phyloP scores from a whole-genome alignment of 2,888 invertebrate genomes.

The Brachypalpus laphriformis region DNA sequence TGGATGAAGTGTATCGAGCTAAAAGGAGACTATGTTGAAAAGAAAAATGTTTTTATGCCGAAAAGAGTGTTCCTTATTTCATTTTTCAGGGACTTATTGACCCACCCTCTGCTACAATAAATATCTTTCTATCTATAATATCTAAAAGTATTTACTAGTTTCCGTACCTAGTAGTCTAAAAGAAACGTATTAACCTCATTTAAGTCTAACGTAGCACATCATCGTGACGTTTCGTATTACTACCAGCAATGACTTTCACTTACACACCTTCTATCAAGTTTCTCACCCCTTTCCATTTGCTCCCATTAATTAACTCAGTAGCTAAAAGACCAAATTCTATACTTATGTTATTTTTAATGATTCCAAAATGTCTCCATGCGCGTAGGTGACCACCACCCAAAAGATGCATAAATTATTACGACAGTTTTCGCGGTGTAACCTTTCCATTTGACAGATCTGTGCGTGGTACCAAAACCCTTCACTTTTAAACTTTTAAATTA shows the following conservation, averaged over 20 bases:
- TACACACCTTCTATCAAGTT: neutral
- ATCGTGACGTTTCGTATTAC: neutral
- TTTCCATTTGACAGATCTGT: neutral
- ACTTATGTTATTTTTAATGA: slow-evolving; percentile 1
- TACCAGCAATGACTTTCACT: neutral
- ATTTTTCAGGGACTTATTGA: too few relatives aligned
- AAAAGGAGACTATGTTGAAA: too few relatives aligned
- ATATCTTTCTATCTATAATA: too few relatives aligned
- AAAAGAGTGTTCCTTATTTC: too few relatives aligned
- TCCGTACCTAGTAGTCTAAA: too few relatives aligned
- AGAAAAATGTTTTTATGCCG: too few relatives aligned
- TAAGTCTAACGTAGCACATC: too few relatives aligned
- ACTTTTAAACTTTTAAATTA: neutral
- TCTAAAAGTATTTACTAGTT: too few relatives aligned
- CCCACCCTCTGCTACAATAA: too few relatives aligned
- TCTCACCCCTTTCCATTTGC: neutral
- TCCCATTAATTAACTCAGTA: neutral
- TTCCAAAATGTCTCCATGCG: neutral
- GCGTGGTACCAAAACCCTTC: neutral
- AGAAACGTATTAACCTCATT: neutral
- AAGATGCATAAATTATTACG: slow-evolving; percentile 9
- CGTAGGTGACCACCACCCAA: neutral
- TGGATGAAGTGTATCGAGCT: too few relatives aligned
- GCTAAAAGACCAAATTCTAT: neutral
- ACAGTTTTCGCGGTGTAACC: neutral